These are phyloP conservation scores for Drosophila multiciliata DNA, from an alignment of 2,888 invertebrate genomes.

Conservation along the genomic window DNA sequence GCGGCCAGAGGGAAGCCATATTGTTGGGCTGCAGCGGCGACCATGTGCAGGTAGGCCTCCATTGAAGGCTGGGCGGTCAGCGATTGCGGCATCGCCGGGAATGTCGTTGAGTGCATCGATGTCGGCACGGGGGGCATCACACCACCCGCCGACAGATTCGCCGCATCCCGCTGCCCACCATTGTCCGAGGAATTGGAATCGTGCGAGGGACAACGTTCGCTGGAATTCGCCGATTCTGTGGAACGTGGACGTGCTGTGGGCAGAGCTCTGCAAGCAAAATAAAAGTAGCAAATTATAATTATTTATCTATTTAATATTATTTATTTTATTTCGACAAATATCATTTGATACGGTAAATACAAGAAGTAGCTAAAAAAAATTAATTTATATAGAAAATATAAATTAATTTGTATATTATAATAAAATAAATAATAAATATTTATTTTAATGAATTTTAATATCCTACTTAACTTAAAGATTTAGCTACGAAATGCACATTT, in stretches of 20 bases:
- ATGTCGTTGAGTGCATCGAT: conserved; percentile 76
- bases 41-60: conserved; percentile 91
- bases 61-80: conserved; percentile 89
- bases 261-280: conserved; percentile 76
- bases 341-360: background rate
- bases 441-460: background rate
- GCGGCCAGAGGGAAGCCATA: conserved; percentile 90
- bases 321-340: background rate
- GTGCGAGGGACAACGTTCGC: conserved; percentile 91
- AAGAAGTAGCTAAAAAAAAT: background rate
- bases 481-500: background rate
- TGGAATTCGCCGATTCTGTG: conserved; percentile 85
- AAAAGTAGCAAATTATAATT: background rate
- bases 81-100: conserved; percentile 86
- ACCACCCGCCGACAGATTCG: conserved; percentile 45
- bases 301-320: background rate
- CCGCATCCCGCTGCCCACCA: conserved; percentile 69
- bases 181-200: conserved; percentile 91
- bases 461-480: background rate
- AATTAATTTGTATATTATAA: background rate
- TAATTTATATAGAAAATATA: background rate
- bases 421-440: background rate
- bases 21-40: conserved; percentile 90
- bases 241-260: conserved; percentile 84
- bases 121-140: conserved; percentile 56